Conservation (phyloP, 2,797 vertebrate species). For the Myiotriccus ornatus region DNA sequence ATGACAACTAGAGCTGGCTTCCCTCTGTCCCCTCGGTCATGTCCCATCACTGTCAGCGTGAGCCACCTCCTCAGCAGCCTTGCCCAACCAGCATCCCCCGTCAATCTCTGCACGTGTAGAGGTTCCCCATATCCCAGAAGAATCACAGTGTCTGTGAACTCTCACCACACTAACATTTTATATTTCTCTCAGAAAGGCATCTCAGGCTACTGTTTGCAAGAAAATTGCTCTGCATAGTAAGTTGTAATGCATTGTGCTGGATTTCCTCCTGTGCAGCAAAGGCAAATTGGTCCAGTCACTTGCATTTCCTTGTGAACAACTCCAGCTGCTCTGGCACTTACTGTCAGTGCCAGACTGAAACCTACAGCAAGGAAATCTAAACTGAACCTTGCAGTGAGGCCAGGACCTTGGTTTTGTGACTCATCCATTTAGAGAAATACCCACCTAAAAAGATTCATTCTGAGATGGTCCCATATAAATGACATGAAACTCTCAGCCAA, state of each 20-base stretch:
- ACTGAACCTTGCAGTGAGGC: conserved; percentile 1
- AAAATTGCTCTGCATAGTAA: not conserved
- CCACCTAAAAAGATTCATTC: not conserved
- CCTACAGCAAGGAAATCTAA: conserved; percentile 36
- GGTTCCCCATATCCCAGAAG: not conserved
- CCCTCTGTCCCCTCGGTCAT: not conserved
- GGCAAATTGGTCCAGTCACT: not conserved
- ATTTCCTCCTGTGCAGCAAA: conserved; percentile 16
- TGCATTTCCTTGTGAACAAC: conserved; percentile 13
- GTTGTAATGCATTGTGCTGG: not conserved
- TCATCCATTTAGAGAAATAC: conserved; percentile 37
- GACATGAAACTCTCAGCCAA: conserved; percentile 19
- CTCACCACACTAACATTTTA: fast-evolving
- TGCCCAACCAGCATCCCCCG: not conserved
- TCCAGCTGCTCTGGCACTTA: conserved; percentile 14
- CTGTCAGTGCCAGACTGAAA: conserved; percentile 6
- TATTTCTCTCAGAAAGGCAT: not conserved
- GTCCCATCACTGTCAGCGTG: fast-evolving
- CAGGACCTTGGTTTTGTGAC: conserved; percentile 43
- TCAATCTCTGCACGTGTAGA: not conserved
- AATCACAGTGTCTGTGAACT: not conserved
- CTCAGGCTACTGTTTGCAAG: not conserved
- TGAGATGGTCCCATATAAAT: not conserved
- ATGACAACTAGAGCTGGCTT: not conserved
- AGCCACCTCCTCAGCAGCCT: not conserved